Evolutionary conservation across 2,797 vertebrate genomes (phyloP).

Genomic region (Gymnodraco acuticeps): DNA sequence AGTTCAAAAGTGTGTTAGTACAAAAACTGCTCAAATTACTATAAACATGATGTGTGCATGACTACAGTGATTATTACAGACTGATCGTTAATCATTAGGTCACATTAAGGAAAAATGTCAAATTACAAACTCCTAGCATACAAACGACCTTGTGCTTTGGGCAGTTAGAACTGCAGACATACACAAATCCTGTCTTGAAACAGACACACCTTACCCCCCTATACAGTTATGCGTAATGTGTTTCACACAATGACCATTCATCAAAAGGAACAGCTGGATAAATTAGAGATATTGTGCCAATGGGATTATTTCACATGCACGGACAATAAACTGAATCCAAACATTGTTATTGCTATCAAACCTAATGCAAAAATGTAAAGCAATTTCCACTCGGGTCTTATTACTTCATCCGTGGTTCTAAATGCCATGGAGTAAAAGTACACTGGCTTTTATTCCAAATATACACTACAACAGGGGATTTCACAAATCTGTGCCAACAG

Average conservation of each 20-base stretch:
- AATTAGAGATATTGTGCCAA: conserved; percentile 35
- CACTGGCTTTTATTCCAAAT: conserved; percentile 38
- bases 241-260: conserved; percentile 38
- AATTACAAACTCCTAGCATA: conserved; percentile 55
- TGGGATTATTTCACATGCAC: conserved; percentile 37
- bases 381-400: conserved; percentile 50
- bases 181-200: conserved; percentile 51
- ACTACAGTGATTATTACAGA: conserved; percentile 55
- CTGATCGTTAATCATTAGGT: conserved; percentile 36
- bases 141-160: conserved; percentile 72
- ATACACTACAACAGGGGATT: conserved; percentile 33
- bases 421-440: conserved; percentile 20
- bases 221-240: conserved; percentile 9
- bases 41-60: conserved; percentile 39
- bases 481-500: conserved; percentile 22
- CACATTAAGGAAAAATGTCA: conserved; percentile 54
- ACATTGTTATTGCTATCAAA: conserved; percentile 81
- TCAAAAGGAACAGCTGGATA: conserved; percentile 19
- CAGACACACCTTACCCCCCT: conserved; percentile 45
- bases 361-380: conserved; percentile 22
- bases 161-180: conserved; percentile 53
- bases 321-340: conserved; percentile 55
- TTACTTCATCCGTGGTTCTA: conserved; percentile 42
- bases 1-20: conserved; percentile 63
- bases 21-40: conserved; percentile 65